Evolutionary conservation across 1,140 invertebrate species (phyloP), one percentile per base, ranked within the genome.

Genomic region (Manduca sexta): DNA sequence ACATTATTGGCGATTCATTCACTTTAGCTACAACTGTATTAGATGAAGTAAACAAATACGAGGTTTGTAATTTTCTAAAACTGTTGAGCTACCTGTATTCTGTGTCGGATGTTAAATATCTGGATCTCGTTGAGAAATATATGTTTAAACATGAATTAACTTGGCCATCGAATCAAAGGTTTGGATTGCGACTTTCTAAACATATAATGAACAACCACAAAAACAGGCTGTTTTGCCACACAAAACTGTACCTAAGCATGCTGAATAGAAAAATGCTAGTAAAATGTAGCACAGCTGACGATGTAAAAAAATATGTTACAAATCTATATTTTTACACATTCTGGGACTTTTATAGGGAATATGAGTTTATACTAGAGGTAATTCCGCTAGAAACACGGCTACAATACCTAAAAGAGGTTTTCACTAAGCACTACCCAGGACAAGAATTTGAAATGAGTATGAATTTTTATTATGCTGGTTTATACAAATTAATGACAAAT

Each of bases 161-260:
- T 40, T 18, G 15, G 15, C 8, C 16, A 8, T 2, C 5, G 18
- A 14, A 26, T 13, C 21, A 33, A 37, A 30, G 17, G 34, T 49
- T 76, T 37, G 64, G 70, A 13, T 39, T 50, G 8, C 51, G 56
- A 45, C 53, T 69, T 41, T 74, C 76, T 37, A 75, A 69, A 54
- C 45, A 67, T 44, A 78, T 80, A 18, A 66, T 76, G 38, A 63
- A 46, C 0, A 67, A 69, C 16, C 60, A 80, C 43, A 80, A 76
- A 45, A 26, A 56, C 4, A 51, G 69, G 45, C 58, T 80, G n/a
- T 37, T 68, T 6, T 47, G 49, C 0, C 59, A 60, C 2, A 61
- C 70, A 16, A 30, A 34, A 11, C 31, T 72, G 11, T 80, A 76
- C 43, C 13, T 76, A 11, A 40, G 45, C 2, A 47, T 58, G 39